Conservation (phyloP, 2,888 invertebrate genomes). For the Ferdinandea cuprea region DNA sequence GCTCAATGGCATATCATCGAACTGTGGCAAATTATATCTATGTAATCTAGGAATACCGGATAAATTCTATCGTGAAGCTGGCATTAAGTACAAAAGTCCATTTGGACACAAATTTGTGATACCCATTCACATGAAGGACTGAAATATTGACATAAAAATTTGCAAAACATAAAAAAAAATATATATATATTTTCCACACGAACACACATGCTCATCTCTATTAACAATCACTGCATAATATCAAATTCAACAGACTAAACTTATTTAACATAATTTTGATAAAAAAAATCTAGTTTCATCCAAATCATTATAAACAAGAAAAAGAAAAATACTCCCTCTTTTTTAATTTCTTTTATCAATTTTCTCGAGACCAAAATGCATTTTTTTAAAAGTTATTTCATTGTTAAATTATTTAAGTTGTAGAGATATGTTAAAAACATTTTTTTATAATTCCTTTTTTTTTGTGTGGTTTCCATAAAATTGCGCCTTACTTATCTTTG, state of each 20-base stretch:
- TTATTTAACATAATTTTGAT: constrained; percentile 6
- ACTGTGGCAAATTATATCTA: constrained; percentile 90
- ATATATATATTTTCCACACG: constrained; percentile 51
- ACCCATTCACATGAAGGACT: constrained; percentile 86
- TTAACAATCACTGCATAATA: constrained; percentile 44
- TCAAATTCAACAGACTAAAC: constrained; percentile 4
- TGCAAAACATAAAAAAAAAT: constrained; percentile 67
- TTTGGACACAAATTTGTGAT: constrained; percentile 93
- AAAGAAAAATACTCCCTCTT: constrained; percentile 11
- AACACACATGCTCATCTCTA: constrained; percentile 37
- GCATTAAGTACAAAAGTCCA: constrained; percentile 92
- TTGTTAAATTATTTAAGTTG: constrained; percentile 69
- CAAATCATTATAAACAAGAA: neutral
- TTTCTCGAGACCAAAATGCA: constrained; percentile 66
- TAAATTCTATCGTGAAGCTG: constrained; percentile 89
- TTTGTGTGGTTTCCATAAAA: constrained; percentile 19
- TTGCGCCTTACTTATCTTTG: constrained; percentile 18
- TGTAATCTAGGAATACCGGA: constrained; percentile 93
- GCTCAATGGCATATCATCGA: constrained; percentile 85
- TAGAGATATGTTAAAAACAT: constrained; percentile 56
- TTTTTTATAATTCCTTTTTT: constrained; percentile 22
- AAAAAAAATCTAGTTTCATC: constrained; percentile 25
- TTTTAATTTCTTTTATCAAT: constrained; percentile 40
- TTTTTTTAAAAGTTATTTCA: constrained; percentile 51
- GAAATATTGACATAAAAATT: constrained; percentile 79